phyloP scores from a whole-genome alignment of 2,113 vertebrate species.

The Oreocharis arfaki region DNA sequence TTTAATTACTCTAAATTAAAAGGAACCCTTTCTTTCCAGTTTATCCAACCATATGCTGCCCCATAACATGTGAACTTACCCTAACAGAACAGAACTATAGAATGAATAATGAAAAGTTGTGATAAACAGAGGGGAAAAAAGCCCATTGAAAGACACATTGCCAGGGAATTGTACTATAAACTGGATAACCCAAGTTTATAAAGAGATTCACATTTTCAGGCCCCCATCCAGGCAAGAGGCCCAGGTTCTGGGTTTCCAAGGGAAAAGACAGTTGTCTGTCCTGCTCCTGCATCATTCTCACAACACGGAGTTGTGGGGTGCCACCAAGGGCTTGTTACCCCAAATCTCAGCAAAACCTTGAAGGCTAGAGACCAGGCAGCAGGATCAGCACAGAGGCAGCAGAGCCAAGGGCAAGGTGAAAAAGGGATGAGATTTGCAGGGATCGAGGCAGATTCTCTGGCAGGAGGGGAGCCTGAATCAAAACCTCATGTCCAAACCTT shows the following conservation, averaged over 20 bases:
- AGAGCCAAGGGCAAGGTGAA: neutral
- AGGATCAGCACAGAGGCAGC: neutral
- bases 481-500: constrained; percentile 23
- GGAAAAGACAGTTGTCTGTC: neutral
- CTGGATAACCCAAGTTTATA: constrained; percentile 22
- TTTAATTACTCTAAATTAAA: constrained; percentile 26
- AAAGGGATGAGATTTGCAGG: neutral
- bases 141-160: neutral
- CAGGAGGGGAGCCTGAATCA: neutral
- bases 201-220: constrained; percentile 45
- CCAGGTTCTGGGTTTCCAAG: neutral
- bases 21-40: neutral
- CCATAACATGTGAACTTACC: neutral
- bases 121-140: neutral
- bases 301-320: accelerated
- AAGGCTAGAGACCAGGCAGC: neutral
- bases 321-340: neutral
- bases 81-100: neutral
- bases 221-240: constrained; percentile 50
- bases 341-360: neutral
- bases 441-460: neutral
- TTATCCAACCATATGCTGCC: neutral
- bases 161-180: constrained; percentile 16
- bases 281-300: neutral
- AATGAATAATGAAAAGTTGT: constrained; percentile 12